These are phyloP conservation scores for Rallus limicola DNA, from an alignment of 2,113 vertebrate species.

Conservation along the genomic window DNA sequence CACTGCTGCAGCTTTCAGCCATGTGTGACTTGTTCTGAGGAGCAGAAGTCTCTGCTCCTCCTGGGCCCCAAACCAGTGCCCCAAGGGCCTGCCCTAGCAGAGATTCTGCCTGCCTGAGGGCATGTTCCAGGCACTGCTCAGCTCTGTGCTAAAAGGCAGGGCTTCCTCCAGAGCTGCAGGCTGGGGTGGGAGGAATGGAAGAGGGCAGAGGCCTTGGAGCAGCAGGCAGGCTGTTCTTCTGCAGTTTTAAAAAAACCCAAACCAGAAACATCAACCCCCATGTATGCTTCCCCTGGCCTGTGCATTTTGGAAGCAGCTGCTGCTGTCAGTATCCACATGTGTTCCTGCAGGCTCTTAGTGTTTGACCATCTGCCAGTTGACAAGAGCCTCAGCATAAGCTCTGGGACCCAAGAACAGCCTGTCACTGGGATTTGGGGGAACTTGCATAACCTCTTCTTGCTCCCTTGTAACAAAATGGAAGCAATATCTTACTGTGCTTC, in stretches of 20 bases:
- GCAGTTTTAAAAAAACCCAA: neutral
- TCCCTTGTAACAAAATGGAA: neutral
- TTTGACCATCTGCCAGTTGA: neutral
- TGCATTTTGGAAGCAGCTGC: neutral
- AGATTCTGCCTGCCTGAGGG: neutral
- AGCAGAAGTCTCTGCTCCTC: no score
- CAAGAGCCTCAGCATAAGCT: neutral
- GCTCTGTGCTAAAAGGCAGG: no score
- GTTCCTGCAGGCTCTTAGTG: no score
- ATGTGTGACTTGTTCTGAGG: no score
- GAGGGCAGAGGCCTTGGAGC: neutral
- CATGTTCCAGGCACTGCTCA: neutral
- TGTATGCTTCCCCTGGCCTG: no score
- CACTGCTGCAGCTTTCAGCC: no score
- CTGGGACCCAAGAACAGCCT: neutral
- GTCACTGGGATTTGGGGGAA: neutral
- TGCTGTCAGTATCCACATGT: fast-evolving
- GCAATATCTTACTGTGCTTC: neutral
- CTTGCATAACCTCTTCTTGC: neutral
- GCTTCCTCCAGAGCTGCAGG: neutral
- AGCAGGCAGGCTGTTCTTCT: no score
- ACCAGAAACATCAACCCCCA: neutral
- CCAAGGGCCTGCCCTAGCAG: no score
- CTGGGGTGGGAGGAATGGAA: neutral
- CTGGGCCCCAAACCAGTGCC: neutral